These are phyloP conservation scores for Gouania willdenowi DNA, from an alignment of 2,797 vertebrate genomes.

Conservation along the genomic window DNA sequence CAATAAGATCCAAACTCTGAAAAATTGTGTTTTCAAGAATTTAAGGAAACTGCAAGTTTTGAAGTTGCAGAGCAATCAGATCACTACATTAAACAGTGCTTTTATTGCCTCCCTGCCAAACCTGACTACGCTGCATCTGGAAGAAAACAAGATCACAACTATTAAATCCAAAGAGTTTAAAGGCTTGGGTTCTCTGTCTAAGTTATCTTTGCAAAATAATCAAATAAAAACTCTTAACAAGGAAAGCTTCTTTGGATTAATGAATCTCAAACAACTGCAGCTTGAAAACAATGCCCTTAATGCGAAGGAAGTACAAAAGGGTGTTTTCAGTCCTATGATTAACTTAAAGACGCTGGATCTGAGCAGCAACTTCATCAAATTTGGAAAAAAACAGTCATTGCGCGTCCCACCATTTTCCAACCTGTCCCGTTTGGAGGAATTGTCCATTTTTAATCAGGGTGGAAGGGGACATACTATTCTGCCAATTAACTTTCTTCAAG, in stretches of 20 bases:
- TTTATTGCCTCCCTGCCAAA: slow-evolving; percentile 47
- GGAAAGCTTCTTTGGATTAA: slow-evolving; percentile 40
- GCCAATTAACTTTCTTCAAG: slow-evolving; percentile 65
- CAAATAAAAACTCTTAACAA: slow-evolving; percentile 20
- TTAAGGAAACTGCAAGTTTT: slow-evolving; percentile 45
- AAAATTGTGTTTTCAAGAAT: slow-evolving; percentile 41
- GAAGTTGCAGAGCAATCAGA: slow-evolving; percentile 38
- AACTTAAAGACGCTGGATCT: slow-evolving; percentile 55
- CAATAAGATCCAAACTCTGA: slow-evolving; percentile 47
- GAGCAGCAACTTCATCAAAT: slow-evolving; percentile 54
- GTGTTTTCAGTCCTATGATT: slow-evolving; percentile 33
- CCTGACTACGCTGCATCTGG: slow-evolving; percentile 45
- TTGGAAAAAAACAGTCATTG: accelerated
- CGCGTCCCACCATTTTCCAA: slow-evolving; percentile 40
- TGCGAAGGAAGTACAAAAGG: not conserved
- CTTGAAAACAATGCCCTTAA: slow-evolving; percentile 44
- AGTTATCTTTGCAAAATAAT: slow-evolving; percentile 53
- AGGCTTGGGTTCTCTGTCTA: slow-evolving; percentile 34
- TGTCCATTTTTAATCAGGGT: slow-evolving; percentile 47
- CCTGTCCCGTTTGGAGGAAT: slow-evolving; percentile 39
- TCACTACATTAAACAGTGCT: slow-evolving; percentile 26
- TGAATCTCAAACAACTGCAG: slow-evolving; percentile 24
- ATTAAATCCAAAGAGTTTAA: slow-evolving; percentile 23
- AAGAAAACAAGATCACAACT: slow-evolving; percentile 33
- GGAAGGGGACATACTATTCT: slow-evolving; percentile 19